phyloP scores from a whole-genome alignment of 1,140 invertebrate species.

The Heliconius nattereri region DNA sequence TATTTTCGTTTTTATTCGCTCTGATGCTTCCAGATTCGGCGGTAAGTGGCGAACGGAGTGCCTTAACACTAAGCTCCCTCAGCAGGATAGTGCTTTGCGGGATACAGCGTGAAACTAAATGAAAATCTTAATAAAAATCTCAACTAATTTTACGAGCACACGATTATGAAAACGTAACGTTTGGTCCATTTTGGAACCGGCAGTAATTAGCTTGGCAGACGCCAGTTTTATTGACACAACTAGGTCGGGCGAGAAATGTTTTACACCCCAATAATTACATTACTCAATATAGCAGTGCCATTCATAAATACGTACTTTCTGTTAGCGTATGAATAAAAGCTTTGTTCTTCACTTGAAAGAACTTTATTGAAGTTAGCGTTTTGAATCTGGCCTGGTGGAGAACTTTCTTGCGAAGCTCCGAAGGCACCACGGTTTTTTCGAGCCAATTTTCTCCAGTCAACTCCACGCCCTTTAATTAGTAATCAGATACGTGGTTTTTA shows the following conservation, averaged over 20 bases:
- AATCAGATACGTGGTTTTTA: neutral
- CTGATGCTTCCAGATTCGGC: too few species aligned
- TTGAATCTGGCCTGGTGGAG: constrained; percentile 73
- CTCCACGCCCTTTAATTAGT: constrained; percentile 62
- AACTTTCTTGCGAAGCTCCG: constrained; percentile 71
- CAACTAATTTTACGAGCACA: neutral
- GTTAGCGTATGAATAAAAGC: constrained; percentile 73
- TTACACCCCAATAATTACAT: constrained; percentile 46
- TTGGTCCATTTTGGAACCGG: constrained; percentile 33
- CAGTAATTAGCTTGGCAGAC: constrained; percentile 42
- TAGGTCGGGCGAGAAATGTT: constrained; percentile 45
- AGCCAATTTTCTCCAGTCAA: constrained; percentile 73
- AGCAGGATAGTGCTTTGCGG: too few species aligned
- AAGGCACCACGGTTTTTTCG: constrained; percentile 67
- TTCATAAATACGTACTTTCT: constrained; percentile 60
- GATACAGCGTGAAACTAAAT: too few species aligned
- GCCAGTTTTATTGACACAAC: constrained; percentile 45
- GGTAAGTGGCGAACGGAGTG: too few species aligned
- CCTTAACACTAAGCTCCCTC: too few species aligned
- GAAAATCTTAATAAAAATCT: neutral
- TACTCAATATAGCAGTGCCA: constrained; percentile 35
- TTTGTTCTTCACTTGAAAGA: constrained; percentile 77
- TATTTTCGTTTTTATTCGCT: too few species aligned
- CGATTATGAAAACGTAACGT: constrained; percentile 15
- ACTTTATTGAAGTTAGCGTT: constrained; percentile 67